phyloP scores from a whole-genome alignment of 2,888 invertebrate species.

The Neuroscelio doddi region DNA sequence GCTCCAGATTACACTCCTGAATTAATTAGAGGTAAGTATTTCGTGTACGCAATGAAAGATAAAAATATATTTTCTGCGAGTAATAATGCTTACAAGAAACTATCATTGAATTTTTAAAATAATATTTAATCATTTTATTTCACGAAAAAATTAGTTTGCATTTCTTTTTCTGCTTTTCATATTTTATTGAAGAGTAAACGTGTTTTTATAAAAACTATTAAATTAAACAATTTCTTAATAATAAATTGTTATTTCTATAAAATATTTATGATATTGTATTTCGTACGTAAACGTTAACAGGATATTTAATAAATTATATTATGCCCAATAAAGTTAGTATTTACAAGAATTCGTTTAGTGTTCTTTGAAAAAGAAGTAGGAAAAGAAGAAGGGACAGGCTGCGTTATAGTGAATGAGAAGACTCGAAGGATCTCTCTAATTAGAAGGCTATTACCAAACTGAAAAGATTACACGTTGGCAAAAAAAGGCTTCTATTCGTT shows the following conservation, averaged over 20 bases:
- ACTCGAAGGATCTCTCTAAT: constrained; percentile 54
- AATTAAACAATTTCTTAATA: too few relatives aligned
- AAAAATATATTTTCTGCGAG: constrained; percentile 1
- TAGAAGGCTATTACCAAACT: constrained; percentile 56
- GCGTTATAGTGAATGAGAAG: constrained; percentile 48
- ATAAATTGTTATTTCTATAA: too few relatives aligned
- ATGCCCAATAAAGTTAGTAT: not conserved
- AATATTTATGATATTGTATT: too few relatives aligned
- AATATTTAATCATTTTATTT: too few relatives aligned
- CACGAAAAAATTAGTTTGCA: too few relatives aligned
- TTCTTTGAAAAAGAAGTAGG: constrained; percentile 8
- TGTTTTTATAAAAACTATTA: too few relatives aligned
- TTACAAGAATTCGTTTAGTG: not conserved
- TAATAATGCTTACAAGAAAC: not conserved
- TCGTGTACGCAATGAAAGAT: not conserved
- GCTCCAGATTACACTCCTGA: constrained; percentile 85
- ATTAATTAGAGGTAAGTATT: constrained; percentile 79
- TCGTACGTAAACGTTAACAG: too few relatives aligned
- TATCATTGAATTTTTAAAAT: too few relatives aligned
- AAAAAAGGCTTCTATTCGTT: constrained; percentile 10
- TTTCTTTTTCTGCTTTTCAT: too few relatives aligned
- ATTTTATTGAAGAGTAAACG: too few relatives aligned
- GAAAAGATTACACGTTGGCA: constrained; percentile 8
- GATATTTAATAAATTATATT: too few relatives aligned
- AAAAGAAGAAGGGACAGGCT: not conserved